Conservation (phyloP, 2,113 vertebrate species). For the Coptodon bakossiorum region DNA sequence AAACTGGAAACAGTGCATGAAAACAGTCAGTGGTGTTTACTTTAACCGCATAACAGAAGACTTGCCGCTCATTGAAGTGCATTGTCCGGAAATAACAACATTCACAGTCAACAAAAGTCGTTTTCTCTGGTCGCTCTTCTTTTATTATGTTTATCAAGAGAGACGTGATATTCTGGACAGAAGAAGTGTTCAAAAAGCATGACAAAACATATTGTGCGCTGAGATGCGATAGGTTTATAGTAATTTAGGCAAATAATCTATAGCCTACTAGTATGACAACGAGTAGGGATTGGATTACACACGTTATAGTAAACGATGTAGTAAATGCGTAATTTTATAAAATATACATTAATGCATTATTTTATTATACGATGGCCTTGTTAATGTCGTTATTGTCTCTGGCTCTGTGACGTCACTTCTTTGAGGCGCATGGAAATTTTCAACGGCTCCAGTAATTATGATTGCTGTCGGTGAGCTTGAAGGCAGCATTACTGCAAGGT, state of each 20-base stretch:
- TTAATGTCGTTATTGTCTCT: neutral
- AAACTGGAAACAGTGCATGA: neutral
- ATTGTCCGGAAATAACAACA: constrained; percentile 1
- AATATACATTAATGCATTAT: neutral
- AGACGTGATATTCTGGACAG: neutral
- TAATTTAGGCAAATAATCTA: neutral
- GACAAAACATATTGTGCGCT: neutral
- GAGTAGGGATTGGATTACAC: neutral
- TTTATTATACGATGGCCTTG: neutral
- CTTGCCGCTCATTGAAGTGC: constrained; percentile 7
- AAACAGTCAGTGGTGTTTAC: neutral
- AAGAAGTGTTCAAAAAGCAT: neutral
- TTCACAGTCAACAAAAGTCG: constrained; percentile 4
- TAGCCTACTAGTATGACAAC: neutral
- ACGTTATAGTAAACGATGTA: neutral
- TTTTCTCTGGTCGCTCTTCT: neutral
- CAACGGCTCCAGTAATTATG: neutral
- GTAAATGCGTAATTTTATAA: neutral
- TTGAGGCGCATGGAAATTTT: constrained; percentile 13
- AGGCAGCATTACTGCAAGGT: neutral
- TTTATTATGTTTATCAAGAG: neutral
- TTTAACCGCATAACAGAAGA: neutral
- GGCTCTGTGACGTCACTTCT: neutral
- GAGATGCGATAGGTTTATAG: neutral
- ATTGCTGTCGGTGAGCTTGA: neutral